Base-by-base conservation (phyloP, 2,113 vertebrate species). In the Oryzias melastigma region DNA sequence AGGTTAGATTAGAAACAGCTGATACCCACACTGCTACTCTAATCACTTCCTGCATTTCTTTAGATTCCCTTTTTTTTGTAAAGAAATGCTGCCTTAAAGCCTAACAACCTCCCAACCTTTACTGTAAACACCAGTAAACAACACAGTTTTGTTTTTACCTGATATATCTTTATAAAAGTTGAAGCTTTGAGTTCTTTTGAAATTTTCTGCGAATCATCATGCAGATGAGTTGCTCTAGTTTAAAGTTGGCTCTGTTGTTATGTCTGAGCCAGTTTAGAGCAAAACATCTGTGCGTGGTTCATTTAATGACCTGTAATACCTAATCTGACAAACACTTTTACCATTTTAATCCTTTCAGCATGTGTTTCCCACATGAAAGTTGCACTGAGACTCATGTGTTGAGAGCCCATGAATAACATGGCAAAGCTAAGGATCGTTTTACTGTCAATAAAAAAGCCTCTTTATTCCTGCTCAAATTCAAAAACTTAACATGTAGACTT, bases 11-110 rank as follows among this genome's bases (percentile, higher is more conserved):
- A 8, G 45, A 27, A 67, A 14, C 59, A 54, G 41, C 52, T 42
- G 43, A 58, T 20, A 12, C 4, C 35, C 24, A 4, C 22, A 46
- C 68, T 52, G 7, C 35, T 43, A 43, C 18, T 55, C 14, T 63
- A 24, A 24, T 27, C 17, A 47, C 17, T 52, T 52, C 53, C 44
- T 71, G 25, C 57, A n/a, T 46, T 25, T 15, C 46, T 47, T 47
- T 12, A 19, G 7, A 8, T 17, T 8, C 16, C 17, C 3, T n/a
- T 7, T 27, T 51, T 8, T 58, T 18, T 15, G 3, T 22, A 74
- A 63, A 27, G 56, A 35, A 35, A 75, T 73, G 69, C 58, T 58
- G 56, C 66, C 53, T 44, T 59, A 60, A 62, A n/a, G 24, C 29
- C 13, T 55, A 35, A 77, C 67, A 56, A 78, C 62, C 35, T 45